These are phyloP conservation scores for Neodontobutis hainanensis DNA, from an alignment of 2,113 vertebrate genomes.

Conservation along the genomic window DNA sequence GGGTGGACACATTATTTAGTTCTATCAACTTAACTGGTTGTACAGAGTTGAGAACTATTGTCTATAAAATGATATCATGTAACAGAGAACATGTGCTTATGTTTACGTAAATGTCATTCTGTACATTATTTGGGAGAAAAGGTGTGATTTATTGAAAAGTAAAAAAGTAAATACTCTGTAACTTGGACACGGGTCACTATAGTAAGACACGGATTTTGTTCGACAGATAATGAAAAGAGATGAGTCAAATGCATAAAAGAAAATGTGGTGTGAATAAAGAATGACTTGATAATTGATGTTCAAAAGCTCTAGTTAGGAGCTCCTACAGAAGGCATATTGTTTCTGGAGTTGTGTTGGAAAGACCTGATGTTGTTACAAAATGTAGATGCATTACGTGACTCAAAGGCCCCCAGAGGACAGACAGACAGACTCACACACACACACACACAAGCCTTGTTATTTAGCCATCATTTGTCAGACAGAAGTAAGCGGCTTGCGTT, in stretches of 20 bases:
- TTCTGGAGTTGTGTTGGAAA: conserved; percentile 29
- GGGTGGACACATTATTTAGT: too few species aligned
- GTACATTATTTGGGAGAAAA: too few species aligned
- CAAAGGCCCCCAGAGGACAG: conserved; percentile 27
- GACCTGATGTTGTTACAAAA: conserved; percentile 6
- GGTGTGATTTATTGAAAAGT: neutral
- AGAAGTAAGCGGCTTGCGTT: conserved; percentile 47
- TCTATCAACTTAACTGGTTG: too few species aligned
- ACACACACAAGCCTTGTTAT: conserved; percentile 47
- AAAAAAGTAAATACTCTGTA: neutral
- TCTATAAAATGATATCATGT: too few species aligned
- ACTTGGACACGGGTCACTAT: conserved; percentile 11
- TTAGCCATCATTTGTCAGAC: conserved; percentile 65
- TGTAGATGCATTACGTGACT: conserved; percentile 27
- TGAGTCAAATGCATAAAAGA: conserved; percentile 20
- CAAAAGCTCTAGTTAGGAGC: conserved; percentile 47
- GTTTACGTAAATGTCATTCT: too few species aligned
- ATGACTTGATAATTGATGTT: conserved; percentile 40
- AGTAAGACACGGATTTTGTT: too few species aligned
- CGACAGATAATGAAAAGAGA: conserved; percentile 34
- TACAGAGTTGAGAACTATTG: too few species aligned
- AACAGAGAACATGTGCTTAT: too few species aligned
- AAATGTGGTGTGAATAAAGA: conserved; percentile 18
- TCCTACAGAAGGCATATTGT: conserved; percentile 37
- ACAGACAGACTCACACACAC: conserved; percentile 13